Evolutionary conservation across 92 coral and sea anemone genomes (phyloP).

Genomic region (Scolanthus callimorphus): DNA sequence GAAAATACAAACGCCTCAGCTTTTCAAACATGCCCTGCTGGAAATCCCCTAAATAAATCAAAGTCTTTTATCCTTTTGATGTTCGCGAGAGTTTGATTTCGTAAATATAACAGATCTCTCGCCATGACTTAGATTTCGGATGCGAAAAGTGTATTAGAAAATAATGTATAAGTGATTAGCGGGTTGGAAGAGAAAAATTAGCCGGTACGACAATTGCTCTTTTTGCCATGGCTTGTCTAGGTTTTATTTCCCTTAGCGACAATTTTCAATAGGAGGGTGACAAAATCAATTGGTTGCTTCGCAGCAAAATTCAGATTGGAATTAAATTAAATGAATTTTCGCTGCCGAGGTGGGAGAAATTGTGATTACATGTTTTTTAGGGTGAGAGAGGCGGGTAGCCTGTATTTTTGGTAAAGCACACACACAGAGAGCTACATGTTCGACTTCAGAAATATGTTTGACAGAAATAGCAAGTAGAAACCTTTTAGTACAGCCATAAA

Average conservation of each 20-base stretch:
- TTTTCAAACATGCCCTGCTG: constrained; percentile 2
- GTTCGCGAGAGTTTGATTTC: not conserved
- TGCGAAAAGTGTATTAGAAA: not conserved
- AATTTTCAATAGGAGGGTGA: not conserved
- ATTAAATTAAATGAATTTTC: no score
- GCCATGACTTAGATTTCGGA: not conserved
- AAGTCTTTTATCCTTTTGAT: not conserved
- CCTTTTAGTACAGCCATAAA: not conserved
- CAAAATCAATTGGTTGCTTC: not conserved
- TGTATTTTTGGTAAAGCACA: not conserved
- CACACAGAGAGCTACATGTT: no score
- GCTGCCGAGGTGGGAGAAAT: not conserved
- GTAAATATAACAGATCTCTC: not conserved
- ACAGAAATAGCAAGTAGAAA: no score
- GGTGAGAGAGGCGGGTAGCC: not conserved
- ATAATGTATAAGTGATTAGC: constrained; percentile 1
- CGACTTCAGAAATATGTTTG: no score
- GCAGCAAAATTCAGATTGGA: not conserved
- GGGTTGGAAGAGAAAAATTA: not conserved
- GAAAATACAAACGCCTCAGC: not conserved
- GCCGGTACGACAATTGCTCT: not conserved
- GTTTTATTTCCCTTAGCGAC: not conserved
- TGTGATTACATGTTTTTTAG: no score
- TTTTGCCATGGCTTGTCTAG: no score
- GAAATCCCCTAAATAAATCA: not conserved